Conservation (phyloP, 1,140 invertebrate genomes). For the Dendrolimus punctatus region DNA sequence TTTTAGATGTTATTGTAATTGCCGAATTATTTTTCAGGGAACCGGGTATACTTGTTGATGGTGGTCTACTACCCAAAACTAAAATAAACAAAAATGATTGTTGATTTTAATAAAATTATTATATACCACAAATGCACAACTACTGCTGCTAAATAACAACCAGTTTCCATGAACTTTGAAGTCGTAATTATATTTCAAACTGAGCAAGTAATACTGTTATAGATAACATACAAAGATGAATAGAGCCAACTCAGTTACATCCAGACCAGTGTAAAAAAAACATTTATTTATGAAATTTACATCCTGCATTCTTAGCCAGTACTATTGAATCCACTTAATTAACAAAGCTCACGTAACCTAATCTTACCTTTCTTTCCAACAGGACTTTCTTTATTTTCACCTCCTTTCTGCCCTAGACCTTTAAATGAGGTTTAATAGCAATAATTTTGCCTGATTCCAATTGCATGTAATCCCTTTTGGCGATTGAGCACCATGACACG, state of each 20-base stretch:
- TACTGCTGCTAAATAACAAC: too few relatives aligned
- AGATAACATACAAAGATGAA: background rate
- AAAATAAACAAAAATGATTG: slow-evolving; percentile 14
- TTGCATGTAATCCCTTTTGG: slow-evolving; percentile 97
- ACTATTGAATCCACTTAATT: too few relatives aligned
- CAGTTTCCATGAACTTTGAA: too few relatives aligned
- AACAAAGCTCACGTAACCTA: too few relatives aligned
- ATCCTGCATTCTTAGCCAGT: too few relatives aligned
- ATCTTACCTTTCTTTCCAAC: slow-evolving; percentile 59
- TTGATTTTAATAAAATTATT: slow-evolving; percentile 2
- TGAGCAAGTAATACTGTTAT: background rate
- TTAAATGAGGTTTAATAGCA: slow-evolving; percentile 90
- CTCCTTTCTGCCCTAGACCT: slow-evolving; percentile 76
- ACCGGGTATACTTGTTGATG: slow-evolving; percentile 71
- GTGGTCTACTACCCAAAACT: slow-evolving; percentile 64
- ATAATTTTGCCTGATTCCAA: slow-evolving; percentile 96
- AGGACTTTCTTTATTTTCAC: slow-evolving; percentile 71
- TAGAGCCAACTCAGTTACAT: too few relatives aligned
- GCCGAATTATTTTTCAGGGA: slow-evolving; percentile 79
- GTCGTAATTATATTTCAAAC: too few relatives aligned
- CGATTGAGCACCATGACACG: slow-evolving; percentile 95
- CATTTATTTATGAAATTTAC: too few relatives aligned
- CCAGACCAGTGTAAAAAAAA: too few relatives aligned
- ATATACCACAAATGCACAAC: background rate
- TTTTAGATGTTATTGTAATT: slow-evolving; percentile 78